Percentiles rank a stretch among this genome's conserved stretches.
Evolutionary conservation across 2,888 invertebrate species (phyloP).

Genomic region (Sussaba pulchella): DNA sequence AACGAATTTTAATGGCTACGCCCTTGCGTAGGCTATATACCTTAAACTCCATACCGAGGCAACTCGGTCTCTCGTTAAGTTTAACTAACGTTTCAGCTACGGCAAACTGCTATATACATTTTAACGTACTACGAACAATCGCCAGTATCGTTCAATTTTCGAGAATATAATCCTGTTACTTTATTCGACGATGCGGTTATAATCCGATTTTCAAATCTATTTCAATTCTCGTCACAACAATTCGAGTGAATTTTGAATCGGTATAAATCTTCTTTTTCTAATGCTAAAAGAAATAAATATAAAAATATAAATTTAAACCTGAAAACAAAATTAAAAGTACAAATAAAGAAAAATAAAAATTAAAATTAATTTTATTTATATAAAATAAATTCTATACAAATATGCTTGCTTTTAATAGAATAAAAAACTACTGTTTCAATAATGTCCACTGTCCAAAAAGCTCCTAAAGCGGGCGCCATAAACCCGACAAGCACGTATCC

Average conservation of each 20-base stretch:
- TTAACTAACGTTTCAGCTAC: constrained; percentile 45
- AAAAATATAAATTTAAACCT: no score
- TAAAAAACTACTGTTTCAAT: no score
- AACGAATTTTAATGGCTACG: constrained; percentile 61
- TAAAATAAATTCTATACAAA: no score
- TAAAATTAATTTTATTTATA: no score
- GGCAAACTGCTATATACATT: constrained; percentile 52
- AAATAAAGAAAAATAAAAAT: no score
- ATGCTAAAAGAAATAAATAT: no score
- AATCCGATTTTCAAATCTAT: neutral
- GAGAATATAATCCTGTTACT: constrained; percentile 11
- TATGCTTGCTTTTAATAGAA: no score
- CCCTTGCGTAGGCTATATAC: neutral
- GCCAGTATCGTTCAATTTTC: constrained; percentile 19
- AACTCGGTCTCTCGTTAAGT: constrained; percentile 26
- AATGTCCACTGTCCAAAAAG: neutral
- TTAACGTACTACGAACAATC: constrained; percentile 46
- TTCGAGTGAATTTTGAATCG: no score
- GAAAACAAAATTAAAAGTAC: no score
- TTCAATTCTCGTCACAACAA: no score
- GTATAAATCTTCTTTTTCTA: no score
- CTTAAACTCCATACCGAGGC: neutral
- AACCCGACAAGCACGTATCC: neutral
- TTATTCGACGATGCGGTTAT: neutral
- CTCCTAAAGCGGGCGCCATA: no score